Conservation (phyloP, 2,888 invertebrate genomes). For the Hypselothyrea guttata region DNA sequence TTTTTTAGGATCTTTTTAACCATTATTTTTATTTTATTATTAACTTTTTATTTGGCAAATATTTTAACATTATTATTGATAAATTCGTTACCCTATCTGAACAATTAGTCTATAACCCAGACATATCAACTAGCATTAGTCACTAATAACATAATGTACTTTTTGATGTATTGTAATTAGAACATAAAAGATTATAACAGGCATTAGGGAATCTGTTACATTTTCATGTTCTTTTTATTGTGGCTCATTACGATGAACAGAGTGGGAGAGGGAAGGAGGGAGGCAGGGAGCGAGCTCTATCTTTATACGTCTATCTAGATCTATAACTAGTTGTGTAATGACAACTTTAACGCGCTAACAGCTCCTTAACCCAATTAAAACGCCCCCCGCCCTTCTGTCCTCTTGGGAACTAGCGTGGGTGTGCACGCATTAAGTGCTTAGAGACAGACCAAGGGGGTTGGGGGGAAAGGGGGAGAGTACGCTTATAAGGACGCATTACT, state of each 20-base stretch:
- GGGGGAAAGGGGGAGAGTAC: too few species aligned
- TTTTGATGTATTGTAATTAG: background rate
- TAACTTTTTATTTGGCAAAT: too few species aligned
- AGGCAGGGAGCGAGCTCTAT: slow-evolving; percentile 1
- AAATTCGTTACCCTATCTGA: too few species aligned
- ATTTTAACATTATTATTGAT: too few species aligned
- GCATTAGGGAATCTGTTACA: background rate
- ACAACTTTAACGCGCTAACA: slow-evolving; percentile 68
- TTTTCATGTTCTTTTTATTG: slow-evolving; percentile 3
- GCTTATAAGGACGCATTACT: slow-evolving; percentile 31
- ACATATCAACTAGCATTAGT: too few species aligned
- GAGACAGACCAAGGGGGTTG: slow-evolving; percentile 3
- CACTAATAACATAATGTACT: background rate
- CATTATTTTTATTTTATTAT: too few species aligned
- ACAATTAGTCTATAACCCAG: too few species aligned
- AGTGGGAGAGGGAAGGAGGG: background rate
- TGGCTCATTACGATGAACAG: slow-evolving; percentile 7
- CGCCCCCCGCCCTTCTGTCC: slow-evolving; percentile 13
- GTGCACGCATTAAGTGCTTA: slow-evolving; percentile 63
- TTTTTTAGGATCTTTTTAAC: too few species aligned
- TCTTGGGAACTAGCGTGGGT: slow-evolving; percentile 30
- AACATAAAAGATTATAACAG: background rate
- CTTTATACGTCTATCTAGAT: slow-evolving; percentile 41
- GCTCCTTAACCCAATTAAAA: slow-evolving; percentile 73
- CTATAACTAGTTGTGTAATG: slow-evolving; percentile 53